A percentile compares a stretch with the other conserved stretches of the same genome.
These are phyloP conservation scores for Eufriesea mexicana DNA, from an alignment of 1,140 invertebrate species.

Conservation along the genomic window DNA sequence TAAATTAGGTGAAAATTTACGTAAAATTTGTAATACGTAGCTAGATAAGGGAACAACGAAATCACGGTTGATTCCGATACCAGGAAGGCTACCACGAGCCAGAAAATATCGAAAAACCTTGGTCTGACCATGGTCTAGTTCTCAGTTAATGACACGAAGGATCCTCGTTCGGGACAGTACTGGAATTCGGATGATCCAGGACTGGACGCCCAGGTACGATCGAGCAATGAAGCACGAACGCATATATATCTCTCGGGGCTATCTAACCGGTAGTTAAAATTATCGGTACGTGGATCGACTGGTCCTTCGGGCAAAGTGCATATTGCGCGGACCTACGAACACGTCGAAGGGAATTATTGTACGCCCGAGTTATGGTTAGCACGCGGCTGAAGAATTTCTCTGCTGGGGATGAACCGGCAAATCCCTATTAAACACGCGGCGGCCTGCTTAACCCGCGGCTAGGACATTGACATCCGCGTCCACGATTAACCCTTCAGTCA, in stretches of 20 bases:
- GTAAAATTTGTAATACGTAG: background rate
- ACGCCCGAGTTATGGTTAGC: constrained; percentile 14
- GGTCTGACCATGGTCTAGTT: no score
- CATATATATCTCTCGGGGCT: constrained; percentile 20
- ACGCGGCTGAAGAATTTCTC: constrained; percentile 15
- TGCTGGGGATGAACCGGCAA: background rate
- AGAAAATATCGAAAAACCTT: no score
- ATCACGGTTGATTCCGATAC: no score
- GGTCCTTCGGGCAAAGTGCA: constrained; percentile 33
- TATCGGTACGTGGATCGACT: constrained; percentile 45
- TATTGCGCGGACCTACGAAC: constrained; percentile 16
- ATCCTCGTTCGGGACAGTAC: background rate
- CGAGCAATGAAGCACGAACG: background rate
- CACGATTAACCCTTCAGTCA: background rate
- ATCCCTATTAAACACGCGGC: background rate
- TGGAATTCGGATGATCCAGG: background rate
- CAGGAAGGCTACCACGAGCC: background rate
- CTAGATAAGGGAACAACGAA: background rate
- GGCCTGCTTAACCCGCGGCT: no score
- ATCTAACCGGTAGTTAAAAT: constrained; percentile 45
- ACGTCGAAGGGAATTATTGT: constrained; percentile 43
- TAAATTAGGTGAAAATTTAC: no score
- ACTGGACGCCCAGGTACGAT: no score
- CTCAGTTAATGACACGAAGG: no score
- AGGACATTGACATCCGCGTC: constrained; percentile 10